Base-by-base conservation (phyloP, 2,797 vertebrate species). In the Eupleurogrammus muticus region DNA sequence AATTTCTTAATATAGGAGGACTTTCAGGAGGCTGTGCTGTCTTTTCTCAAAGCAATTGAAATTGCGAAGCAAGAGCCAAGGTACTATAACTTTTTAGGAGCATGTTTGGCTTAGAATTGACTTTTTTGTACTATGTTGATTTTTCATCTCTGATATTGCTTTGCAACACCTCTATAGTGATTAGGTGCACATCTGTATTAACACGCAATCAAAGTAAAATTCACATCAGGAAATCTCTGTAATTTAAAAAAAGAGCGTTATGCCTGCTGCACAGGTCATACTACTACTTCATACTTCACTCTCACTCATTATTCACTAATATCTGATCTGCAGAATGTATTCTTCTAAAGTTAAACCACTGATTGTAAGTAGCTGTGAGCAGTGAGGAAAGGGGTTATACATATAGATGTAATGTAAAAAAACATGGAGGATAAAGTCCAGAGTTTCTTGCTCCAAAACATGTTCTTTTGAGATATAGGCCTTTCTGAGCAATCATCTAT, bases 41-140 rank as follows among this genome's bases (percentile, higher is more conserved):
- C 82, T 90, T 96, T 96, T 74, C 92, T 97, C 77, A 98, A 96
- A 89, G 92, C 94, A 1, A 90, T 98, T 83, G 94, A 95, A 82
- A 93, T 97, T 77, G 95, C 95, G n/a, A 95, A 90, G 90, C 80
- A 73, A 9, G 93, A 98, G 0, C 85, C 72, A 19, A 95, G 96
- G 97, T 99, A 85, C 3, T 58, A 89, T 63, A 62, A 62, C 54
- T 49, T 69, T 66, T 74, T n/a, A n/a, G 32, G 61, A 70, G 36
- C 21, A 28, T 54, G 34, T 42, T 64, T 52, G n/a, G 1, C 59
- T 70, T 77, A 57, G 70, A 51, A 42, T 57, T 77, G 55, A 83
- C 61, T 64, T 42, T 35, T 86, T 68, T 46, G 70, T 66, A 49
- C 50, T 19, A 56, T 50, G 14, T 66, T 42, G 17, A 36, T 61